Conservation (phyloP, 2,113 vertebrate genomes). For the Muntiacus reevesi region DNA sequence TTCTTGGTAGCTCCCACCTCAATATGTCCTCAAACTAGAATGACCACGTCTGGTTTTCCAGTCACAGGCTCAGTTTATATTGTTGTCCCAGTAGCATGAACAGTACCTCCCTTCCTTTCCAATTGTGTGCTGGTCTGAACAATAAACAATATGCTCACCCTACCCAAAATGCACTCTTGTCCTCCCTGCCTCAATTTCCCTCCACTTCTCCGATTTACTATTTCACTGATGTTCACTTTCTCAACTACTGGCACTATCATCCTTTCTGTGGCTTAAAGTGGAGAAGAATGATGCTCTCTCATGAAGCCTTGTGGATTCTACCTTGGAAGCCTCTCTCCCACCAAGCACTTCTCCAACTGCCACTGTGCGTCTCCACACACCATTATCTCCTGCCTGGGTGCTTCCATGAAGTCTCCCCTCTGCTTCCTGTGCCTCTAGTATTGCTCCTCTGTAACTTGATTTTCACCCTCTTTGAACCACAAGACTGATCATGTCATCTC, state of each 20-base stretch:
- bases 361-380: background rate
- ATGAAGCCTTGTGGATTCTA: background rate
- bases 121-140: background rate
- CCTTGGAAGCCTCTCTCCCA: background rate
- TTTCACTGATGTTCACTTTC: background rate
- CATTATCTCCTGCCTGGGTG: background rate
- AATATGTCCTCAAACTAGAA: background rate
- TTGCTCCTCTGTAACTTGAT: background rate
- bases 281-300: background rate
- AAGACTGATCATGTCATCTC: background rate
- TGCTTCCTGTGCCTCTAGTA: background rate
- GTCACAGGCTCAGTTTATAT: background rate
- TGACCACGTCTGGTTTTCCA: background rate
- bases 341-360: background rate
- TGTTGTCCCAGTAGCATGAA: background rate
- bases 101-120: background rate
- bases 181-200: background rate
- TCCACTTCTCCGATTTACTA: background rate
- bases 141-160: background rate
- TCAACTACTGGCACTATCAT: background rate
- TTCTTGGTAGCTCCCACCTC: background rate
- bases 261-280: background rate
- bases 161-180: background rate
- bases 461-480: background rate
- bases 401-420: background rate